These are phyloP conservation scores for Norana najaformis DNA, from an alignment of 2,888 invertebrate genomes.

Conservation along the genomic window DNA sequence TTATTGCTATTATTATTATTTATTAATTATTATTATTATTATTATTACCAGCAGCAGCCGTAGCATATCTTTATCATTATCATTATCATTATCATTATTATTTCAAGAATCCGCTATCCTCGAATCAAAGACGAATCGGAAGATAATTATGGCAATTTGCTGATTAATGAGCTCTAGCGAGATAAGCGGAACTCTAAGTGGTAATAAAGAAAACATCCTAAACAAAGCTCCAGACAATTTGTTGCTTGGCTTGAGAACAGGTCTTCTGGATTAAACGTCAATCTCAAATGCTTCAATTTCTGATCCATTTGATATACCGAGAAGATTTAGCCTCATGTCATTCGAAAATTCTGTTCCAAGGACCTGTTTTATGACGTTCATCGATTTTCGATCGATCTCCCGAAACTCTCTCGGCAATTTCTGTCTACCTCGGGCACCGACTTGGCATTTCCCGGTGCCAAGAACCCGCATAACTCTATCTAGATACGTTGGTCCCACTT, in stretches of 20 bases:
- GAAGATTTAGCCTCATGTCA: too few species aligned
- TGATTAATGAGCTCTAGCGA: background rate
- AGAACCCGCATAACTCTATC: background rate
- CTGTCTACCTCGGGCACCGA: background rate
- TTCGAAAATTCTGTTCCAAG: background rate
- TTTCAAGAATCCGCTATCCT: background rate
- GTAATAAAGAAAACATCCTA: background rate
- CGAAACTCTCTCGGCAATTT: background rate
- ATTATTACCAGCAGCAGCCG: too few species aligned
- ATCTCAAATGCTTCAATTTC: background rate
- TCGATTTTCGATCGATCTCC: conserved; percentile 13
- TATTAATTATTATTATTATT: too few species aligned
- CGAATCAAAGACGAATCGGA: background rate
- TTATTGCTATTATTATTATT: too few species aligned
- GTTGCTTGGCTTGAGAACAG: background rate
- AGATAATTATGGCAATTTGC: background rate
- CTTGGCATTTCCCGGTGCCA: background rate
- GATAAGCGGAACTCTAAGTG: background rate
- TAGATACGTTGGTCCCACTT: too few species aligned
- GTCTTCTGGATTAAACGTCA: background rate
- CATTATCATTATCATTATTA: too few species aligned
- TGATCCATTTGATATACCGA: background rate
- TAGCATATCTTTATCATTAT: too few species aligned
- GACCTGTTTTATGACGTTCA: background rate
- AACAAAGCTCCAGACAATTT: background rate